phyloP scores from a whole-genome alignment of 2,113 vertebrate species.

The Vidua chalybeata region DNA sequence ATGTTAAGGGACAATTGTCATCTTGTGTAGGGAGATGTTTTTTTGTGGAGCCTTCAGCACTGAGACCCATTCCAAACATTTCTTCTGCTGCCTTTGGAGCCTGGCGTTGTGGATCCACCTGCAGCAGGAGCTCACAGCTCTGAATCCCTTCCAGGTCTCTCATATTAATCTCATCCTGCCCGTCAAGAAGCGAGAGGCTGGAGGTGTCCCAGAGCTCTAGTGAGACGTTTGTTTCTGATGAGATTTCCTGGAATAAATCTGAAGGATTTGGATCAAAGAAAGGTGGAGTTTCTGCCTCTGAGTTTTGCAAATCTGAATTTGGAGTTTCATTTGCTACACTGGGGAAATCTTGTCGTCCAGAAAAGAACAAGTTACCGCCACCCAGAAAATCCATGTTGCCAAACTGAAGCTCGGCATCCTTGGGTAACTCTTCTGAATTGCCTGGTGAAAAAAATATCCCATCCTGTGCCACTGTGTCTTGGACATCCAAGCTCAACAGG shows the following conservation, averaged over 20 bases:
- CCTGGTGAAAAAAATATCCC: not conserved
- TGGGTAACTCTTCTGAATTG: not conserved
- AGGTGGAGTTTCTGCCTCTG: not conserved
- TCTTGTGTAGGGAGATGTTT: not conserved
- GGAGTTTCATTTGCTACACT: not conserved
- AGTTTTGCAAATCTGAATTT: not conserved
- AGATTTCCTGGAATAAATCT: not conserved
- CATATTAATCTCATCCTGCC: not conserved
- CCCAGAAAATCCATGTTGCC: not conserved
- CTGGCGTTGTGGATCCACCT: not conserved
- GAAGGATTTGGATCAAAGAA: not conserved
- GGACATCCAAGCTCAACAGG: not conserved
- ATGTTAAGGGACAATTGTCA: not conserved
- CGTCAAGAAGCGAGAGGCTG: not conserved
- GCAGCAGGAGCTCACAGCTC: not conserved
- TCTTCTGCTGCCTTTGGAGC: not conserved
- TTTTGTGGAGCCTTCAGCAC: not conserved
- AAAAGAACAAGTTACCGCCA: not conserved
- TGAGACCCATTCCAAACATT: not conserved
- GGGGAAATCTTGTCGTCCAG: not conserved
- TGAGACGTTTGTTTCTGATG: not conserved
- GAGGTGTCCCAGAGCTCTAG: not conserved
- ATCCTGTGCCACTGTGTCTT: not conserved
- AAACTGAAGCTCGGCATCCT: not conserved
- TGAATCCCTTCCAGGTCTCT: not conserved